phyloP scores from a whole-genome alignment of 2,888 invertebrate genomes.

The Nomada flava region DNA sequence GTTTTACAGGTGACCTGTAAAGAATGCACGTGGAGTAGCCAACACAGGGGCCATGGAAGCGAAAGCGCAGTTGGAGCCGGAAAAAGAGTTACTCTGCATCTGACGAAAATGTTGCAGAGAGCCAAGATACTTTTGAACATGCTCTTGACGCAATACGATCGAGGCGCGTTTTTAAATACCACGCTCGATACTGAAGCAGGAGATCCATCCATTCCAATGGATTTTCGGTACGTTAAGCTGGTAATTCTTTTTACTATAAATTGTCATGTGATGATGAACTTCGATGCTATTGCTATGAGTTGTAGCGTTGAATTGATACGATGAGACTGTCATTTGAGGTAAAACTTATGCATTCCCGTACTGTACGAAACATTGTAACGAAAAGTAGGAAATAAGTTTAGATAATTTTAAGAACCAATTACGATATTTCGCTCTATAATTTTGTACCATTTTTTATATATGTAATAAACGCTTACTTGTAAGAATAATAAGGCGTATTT shows the following conservation, averaged over 20 bases:
- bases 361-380: neutral
- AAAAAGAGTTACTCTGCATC: constrained; percentile 70
- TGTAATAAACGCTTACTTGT: constrained; percentile 27
- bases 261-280: constrained; percentile 61
- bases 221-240: constrained; percentile 42
- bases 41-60: constrained; percentile 80
- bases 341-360: constrained; percentile 30
- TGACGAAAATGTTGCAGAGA: constrained; percentile 70
- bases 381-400: neutral
- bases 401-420: neutral
- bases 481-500: constrained; percentile 18
- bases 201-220: constrained; percentile 7
- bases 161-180: constrained; percentile 49
- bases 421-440: neutral
- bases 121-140: constrained; percentile 75
- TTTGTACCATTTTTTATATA: constrained; percentile 28
- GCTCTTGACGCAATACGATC: constrained; percentile 76
- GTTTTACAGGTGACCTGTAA: constrained; percentile 76
- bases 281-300: neutral
- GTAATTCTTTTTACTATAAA: constrained; percentile 16
- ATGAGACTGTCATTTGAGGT: constrained; percentile 69
- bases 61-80: constrained; percentile 78
- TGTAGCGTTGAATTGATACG: neutral
- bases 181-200: constrained; percentile 35
- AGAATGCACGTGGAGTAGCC: constrained; percentile 80